Evolutionary conservation across 2,888 invertebrate genomes (phyloP).

Genomic region (Dysmachus trigonus): DNA sequence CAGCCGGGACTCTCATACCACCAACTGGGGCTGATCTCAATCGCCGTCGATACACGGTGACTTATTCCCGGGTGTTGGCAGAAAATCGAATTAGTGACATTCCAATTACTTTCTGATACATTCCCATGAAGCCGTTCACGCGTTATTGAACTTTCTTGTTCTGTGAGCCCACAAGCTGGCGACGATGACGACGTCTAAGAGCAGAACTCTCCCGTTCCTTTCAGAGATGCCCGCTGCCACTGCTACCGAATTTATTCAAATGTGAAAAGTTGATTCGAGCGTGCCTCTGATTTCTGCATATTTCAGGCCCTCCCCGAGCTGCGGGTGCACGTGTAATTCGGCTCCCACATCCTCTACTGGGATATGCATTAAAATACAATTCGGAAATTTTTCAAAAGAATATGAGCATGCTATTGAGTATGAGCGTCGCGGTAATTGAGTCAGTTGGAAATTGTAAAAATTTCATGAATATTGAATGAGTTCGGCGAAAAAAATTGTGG

Average conservation of each 20-base stretch:
- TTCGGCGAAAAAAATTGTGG: background rate
- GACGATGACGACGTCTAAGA: background rate
- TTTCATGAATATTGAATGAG: conserved; percentile 11
- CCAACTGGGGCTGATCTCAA: background rate
- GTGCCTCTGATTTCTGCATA: conserved; percentile 9
- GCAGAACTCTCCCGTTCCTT: background rate
- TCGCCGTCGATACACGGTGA: background rate
- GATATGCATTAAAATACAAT: background rate
- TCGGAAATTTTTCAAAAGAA: background rate
- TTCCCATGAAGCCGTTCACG: background rate
- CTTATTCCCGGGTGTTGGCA: background rate
- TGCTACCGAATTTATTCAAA: conserved; percentile 26
- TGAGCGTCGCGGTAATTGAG: background rate
- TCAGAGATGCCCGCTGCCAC: background rate
- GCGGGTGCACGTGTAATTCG: background rate
- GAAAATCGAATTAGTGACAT: conserved; percentile 32
- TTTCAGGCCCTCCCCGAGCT: background rate
- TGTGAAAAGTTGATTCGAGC: conserved; percentile 35
- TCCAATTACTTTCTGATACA: conserved; percentile 16
- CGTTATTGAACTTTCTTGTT: background rate
- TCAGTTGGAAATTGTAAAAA: conserved; percentile 1
- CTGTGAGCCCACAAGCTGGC: background rate
- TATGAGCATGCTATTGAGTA: background rate
- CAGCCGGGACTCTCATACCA: background rate
- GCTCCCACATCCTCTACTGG: background rate